Conservation (phyloP, 2,113 vertebrate genomes). For the Calypte anna region DNA sequence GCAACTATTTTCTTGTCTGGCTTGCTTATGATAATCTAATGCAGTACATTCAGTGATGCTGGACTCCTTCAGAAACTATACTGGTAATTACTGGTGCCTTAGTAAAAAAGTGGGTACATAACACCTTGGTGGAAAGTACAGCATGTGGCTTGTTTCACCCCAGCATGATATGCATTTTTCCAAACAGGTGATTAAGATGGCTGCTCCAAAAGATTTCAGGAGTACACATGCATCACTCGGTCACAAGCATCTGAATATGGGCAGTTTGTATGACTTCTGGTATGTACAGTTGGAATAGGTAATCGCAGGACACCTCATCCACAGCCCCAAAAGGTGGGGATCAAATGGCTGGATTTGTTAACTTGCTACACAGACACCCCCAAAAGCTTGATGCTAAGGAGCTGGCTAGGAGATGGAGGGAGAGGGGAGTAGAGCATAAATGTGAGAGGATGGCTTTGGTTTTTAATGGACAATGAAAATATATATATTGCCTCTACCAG, state of each 20-base stretch:
- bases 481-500: slow-evolving; percentile 74
- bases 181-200: slow-evolving; percentile 49
- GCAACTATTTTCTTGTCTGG: slow-evolving; percentile 47
- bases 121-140: slow-evolving; percentile 43
- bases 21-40: slow-evolving; percentile 58
- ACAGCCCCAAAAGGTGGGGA: neutral
- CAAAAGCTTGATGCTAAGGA: slow-evolving; percentile 26
- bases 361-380: neutral
- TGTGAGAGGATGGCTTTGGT: neutral
- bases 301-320: slow-evolving; percentile 1
- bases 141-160: slow-evolving; percentile 28
- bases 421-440: neutral
- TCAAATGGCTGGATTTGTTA: neutral
- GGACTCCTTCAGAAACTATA: slow-evolving; percentile 31
- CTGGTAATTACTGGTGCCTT: slow-evolving; percentile 70
- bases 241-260: slow-evolving; percentile 5
- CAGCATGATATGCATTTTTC: neutral
- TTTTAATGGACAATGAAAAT: slow-evolving; percentile 62
- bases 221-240: neutral
- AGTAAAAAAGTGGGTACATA: slow-evolving; percentile 65
- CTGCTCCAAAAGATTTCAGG: slow-evolving; percentile 68
- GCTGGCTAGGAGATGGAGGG: slow-evolving; percentile 46
- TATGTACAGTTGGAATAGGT: slow-evolving; percentile 39
- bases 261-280: slow-evolving; percentile 20
- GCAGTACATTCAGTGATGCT: slow-evolving; percentile 31